Conservation (phyloP, 2,888 invertebrate genomes). For the Allophyes oxyacanthae region DNA sequence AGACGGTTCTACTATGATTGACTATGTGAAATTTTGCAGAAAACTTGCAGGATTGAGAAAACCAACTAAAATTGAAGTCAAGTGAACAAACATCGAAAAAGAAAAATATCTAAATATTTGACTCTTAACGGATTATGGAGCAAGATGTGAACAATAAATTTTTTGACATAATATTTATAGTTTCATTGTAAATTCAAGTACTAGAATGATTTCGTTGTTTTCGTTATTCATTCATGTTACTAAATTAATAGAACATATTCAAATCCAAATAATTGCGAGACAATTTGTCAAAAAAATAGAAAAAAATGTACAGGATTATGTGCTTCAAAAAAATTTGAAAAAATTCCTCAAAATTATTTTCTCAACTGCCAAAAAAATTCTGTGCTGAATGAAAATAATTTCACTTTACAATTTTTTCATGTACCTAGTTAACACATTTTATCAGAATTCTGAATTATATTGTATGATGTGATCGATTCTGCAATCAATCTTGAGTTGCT, state of each 20-base stretch:
- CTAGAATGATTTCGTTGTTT: too few species aligned
- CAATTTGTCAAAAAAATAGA: too few species aligned
- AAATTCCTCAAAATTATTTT: background rate
- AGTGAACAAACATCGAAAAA: slow-evolving; percentile 2
- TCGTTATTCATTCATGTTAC: too few species aligned
- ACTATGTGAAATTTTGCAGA: slow-evolving; percentile 90
- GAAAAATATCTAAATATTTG: background rate
- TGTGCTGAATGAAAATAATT: too few species aligned
- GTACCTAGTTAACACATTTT: background rate
- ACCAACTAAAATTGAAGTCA: slow-evolving; percentile 65
- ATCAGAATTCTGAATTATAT: slow-evolving; percentile 5
- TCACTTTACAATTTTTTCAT: too few species aligned
- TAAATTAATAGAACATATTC: too few species aligned
- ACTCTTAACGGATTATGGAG: background rate
- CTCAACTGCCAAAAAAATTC: too few species aligned
- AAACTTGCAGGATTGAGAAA: slow-evolving; percentile 90
- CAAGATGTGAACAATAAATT: slow-evolving; percentile 33
- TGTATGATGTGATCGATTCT: slow-evolving; percentile 11
- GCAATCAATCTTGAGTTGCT: slow-evolving; percentile 25
- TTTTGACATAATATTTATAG: slow-evolving; percentile 2
- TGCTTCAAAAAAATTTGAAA: background rate
- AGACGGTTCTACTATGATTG: slow-evolving; percentile 89
- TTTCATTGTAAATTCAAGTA: background rate
- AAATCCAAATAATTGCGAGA: too few species aligned
- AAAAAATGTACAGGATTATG: too few species aligned